Evolutionary conservation across 2,888 invertebrate species (phyloP).

Genomic region (Synanthedon vespiformis): DNA sequence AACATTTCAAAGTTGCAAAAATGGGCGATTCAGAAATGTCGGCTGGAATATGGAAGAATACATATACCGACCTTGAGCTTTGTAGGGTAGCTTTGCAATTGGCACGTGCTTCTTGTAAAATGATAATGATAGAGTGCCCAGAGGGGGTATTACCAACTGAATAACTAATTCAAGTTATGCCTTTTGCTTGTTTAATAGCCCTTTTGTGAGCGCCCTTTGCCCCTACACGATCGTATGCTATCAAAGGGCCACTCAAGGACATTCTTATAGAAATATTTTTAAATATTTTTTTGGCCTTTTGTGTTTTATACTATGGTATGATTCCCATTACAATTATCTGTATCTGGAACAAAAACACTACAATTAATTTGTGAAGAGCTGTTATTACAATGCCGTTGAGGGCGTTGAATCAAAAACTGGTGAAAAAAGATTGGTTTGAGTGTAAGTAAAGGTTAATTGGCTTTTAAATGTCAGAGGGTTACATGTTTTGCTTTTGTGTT

Average conservation of each 20-base stretch:
- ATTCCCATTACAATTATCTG: constrained; percentile 5
- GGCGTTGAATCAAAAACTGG: constrained; percentile 10
- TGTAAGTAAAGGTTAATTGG: constrained; percentile 21
- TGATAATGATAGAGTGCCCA: constrained; percentile 66
- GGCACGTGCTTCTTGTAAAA: constrained; percentile 61
- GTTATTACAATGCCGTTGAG: neutral
- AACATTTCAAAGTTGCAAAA: too few relatives aligned
- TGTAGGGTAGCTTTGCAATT: constrained; percentile 40
- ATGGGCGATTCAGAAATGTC: too few relatives aligned
- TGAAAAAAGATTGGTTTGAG: constrained; percentile 18
- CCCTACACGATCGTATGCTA: constrained; percentile 16
- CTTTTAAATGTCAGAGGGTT: constrained; percentile 20
- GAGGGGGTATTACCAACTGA: constrained; percentile 62
- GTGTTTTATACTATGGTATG: neutral
- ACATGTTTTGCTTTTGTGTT: constrained; percentile 2
- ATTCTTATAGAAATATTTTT: constrained; percentile 43
- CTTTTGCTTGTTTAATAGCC: constrained; percentile 46
- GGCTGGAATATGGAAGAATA: too few relatives aligned
- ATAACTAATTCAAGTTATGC: constrained; percentile 68
- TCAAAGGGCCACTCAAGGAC: constrained; percentile 34
- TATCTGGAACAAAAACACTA: constrained; percentile 3
- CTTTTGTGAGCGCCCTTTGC: constrained; percentile 50
- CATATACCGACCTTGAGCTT: constrained; percentile 56
- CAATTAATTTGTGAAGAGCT: constrained; percentile 5
- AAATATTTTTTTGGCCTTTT: constrained; percentile 2